Conservation (phyloP, 53 echinoderm and acorn worm genomes). For the Astropecten irregularis region DNA sequence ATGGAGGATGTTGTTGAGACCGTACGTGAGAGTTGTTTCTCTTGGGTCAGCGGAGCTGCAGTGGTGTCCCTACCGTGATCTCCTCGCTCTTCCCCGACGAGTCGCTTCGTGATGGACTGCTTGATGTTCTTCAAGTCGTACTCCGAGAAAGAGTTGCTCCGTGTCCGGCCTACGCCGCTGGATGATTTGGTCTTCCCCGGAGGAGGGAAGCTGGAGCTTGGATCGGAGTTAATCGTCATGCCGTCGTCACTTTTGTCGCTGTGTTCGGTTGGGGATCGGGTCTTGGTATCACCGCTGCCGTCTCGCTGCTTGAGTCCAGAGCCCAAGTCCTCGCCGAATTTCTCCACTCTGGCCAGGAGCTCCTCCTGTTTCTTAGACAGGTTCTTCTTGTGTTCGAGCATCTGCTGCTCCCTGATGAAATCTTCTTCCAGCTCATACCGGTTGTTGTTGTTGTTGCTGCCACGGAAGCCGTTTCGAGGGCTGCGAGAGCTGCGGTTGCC, state of each 20-base stretch:
- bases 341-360: conserved; percentile 63
- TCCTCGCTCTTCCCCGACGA: conserved; percentile 37
- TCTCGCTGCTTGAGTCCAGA: conserved; percentile 24
- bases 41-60: background rate
- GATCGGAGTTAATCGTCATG: conserved; percentile 8
- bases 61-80: background rate
- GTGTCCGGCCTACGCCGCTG: background rate
- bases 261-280: conserved; percentile 34
- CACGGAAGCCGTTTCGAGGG: conserved; percentile 11
- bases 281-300: background rate
- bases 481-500: conserved; percentile 32
- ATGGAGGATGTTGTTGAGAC: background rate
- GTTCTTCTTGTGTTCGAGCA: conserved; percentile 60
- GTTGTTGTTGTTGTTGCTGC: background rate
- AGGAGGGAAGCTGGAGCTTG: conserved; percentile 32
- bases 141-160: conserved; percentile 56
- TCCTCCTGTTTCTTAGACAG: conserved; percentile 55
- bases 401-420: conserved; percentile 28
- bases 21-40: conserved; percentile 5
- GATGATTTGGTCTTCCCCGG: background rate
- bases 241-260: conserved; percentile 18
- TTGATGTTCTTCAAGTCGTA: conserved; percentile 61
- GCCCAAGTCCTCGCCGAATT: conserved; percentile 56
- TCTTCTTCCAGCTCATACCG: conserved; percentile 31
- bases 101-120: conserved; percentile 65